A percentile compares a stretch with the other conserved stretches of the same genome.
Conservation (phyloP, 2,888 invertebrate species). For the Leistus spinibarbis region DNA sequence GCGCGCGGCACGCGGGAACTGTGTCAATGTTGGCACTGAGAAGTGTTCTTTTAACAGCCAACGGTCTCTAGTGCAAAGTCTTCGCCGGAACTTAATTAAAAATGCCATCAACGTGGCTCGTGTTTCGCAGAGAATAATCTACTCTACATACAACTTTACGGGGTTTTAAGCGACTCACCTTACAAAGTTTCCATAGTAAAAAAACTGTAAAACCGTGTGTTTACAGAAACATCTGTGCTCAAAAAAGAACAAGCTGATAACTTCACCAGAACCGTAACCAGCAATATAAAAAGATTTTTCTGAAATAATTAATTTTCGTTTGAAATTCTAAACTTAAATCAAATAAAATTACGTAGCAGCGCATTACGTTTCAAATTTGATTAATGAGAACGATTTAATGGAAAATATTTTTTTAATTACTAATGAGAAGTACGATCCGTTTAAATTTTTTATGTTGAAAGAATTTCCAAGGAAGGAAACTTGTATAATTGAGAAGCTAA, state of each 20-base stretch:
- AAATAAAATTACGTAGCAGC: background rate
- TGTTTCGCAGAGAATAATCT: slow-evolving; percentile 33
- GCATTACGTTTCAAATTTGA: background rate
- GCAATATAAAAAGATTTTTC: background rate
- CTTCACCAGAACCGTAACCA: background rate
- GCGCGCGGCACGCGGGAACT: background rate
- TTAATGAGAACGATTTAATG: background rate
- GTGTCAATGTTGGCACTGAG: slow-evolving; percentile 37
- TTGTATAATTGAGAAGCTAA: background rate
- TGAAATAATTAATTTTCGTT: background rate
- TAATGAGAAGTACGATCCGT: background rate
- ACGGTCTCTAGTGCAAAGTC: slow-evolving; percentile 22
- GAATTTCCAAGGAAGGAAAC: background rate
- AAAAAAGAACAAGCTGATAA: background rate
- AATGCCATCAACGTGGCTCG: slow-evolving; percentile 37
- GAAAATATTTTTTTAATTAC: background rate
- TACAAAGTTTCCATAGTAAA: slow-evolving; percentile 24
- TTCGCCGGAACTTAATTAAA: slow-evolving; percentile 39
- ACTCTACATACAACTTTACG: slow-evolving; percentile 36
- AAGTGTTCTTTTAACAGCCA: slow-evolving; percentile 38
- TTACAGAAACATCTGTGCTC: slow-evolving; percentile 29
- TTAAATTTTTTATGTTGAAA: background rate
- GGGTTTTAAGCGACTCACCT: slow-evolving; percentile 35
- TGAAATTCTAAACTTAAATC: background rate
- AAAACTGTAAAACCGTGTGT: slow-evolving; percentile 20